Evolutionary conservation across 2,797 vertebrate genomes (phyloP), one percentile per base, ranked within the genome.

Genomic region (Anas georgica): DNA sequence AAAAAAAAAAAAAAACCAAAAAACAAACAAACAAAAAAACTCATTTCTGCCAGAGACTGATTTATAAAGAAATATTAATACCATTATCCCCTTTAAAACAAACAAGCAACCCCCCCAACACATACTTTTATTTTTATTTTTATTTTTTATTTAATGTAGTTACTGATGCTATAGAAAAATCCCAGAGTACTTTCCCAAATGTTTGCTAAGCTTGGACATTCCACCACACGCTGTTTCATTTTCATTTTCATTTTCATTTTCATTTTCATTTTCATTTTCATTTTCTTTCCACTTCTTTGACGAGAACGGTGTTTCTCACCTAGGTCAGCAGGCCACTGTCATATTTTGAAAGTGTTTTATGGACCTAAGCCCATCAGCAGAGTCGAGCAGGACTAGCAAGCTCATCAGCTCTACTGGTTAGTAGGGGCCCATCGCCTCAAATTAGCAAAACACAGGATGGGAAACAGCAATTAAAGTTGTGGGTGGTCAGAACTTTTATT

Each of bases 41-140:
- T 46, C 6, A 46, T 46, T 59, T n/a, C 43, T 12, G 2, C 7
- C 20, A 6, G 22, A 45, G 21, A 59, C 45, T 0, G 0, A 28
- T 33, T 78, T 62, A 8, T 70, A 39, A 16, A 50, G 78, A 80
- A 9, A 1, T 12, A 69, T 52, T 25, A 18, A 9, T 15, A 64
- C 17, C 12, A 63, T 41, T 67, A 67, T 67, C 7, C 3, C 29
- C 10, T n/a, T 25, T 18, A 4, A 31, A 29, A 66, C 22, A 29
- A 63, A 33, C 29, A 25, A 43, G 28, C 26, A 41, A 28, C 6
- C 46, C 22, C 48, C 46, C 12, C 46, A 46, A 22, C 20, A 46
- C 45, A 22, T 50, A 50, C 48, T 45, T 45, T 43, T 43, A 41
- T 14, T 39, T 14, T 39, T 12, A 39, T 39, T 39, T 39, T 15